Percentiles rank a stretch among this genome's conserved stretches.
Conservation (phyloP, 2,113 vertebrate species). For the Ifrita kowaldi region DNA sequence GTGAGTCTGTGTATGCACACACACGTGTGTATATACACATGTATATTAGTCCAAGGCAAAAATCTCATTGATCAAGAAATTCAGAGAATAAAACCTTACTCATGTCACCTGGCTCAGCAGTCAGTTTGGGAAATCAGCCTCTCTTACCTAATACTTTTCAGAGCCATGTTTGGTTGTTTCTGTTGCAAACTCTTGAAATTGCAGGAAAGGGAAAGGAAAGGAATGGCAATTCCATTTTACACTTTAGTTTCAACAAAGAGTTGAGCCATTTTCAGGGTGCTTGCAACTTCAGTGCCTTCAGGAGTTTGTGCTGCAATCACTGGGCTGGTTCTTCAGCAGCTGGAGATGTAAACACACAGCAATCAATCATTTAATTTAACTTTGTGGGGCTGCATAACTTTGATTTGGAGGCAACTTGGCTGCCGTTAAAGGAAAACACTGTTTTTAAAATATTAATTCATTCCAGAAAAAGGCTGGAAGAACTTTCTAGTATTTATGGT, state of each 20-base stretch:
- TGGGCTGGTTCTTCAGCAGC: neutral
- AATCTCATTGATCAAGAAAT: neutral
- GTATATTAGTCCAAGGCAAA: neutral
- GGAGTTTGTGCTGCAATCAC: neutral
- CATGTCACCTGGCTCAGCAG: neutral
- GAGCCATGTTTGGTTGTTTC: neutral
- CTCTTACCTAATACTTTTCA: neutral
- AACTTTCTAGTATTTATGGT: constrained; percentile 72
- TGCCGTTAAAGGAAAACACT: constrained; percentile 36
- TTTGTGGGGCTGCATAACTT: constrained; percentile 2
- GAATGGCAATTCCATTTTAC: neutral
- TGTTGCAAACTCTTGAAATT: neutral
- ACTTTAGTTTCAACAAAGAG: neutral
- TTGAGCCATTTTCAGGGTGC: neutral
- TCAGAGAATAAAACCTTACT: neutral
- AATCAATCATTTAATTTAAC: constrained; percentile 2
- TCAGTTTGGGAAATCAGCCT: neutral
- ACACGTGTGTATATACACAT: rapidly evolving
- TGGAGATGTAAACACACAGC: neutral
- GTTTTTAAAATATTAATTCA: constrained; percentile 53
- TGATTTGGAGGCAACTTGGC: constrained; percentile 24
- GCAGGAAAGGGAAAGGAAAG: neutral
- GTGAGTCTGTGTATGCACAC: neutral
- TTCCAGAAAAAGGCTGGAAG: constrained; percentile 32
- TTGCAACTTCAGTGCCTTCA: neutral